phyloP scores from a whole-genome alignment of 2,888 invertebrate species.

The Cephus rjabovi region DNA sequence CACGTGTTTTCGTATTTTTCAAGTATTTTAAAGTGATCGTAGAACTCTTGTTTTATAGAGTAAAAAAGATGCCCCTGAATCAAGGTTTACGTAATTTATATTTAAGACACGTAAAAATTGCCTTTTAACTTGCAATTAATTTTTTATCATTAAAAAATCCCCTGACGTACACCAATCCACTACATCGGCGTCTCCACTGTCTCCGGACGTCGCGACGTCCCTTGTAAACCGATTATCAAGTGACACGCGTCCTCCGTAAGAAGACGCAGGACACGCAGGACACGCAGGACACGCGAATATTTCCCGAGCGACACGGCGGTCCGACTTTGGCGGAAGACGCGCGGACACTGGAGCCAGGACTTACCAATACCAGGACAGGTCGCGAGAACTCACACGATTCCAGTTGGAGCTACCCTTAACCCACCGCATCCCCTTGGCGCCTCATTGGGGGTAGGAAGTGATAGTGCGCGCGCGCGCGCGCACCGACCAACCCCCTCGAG shows the following conservation, averaged over 20 bases:
- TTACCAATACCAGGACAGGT: constrained; percentile 40
- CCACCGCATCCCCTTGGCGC: neutral
- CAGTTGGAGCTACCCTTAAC: constrained; percentile 23
- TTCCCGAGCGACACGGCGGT: constrained; percentile 43
- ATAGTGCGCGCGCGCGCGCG: constrained; percentile 14
- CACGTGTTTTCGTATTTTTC: neutral
- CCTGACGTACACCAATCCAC: too few species aligned
- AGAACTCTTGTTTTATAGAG: neutral
- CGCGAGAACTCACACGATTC: constrained; percentile 40
- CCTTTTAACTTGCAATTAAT: neutral
- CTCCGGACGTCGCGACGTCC: too few species aligned
- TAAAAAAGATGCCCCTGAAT: neutral
- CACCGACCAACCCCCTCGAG: constrained; percentile 24
- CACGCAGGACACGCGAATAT: neutral
- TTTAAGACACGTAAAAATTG: neutral
- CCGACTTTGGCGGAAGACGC: constrained; percentile 64
- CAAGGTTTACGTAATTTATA: neutral
- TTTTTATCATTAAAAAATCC: neutral
- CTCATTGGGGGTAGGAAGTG: constrained; percentile 1
- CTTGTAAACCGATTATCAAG: neutral
- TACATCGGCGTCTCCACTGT: too few species aligned
- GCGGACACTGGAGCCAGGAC: constrained; percentile 62
- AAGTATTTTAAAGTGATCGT: neutral
- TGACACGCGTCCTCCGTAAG: neutral
- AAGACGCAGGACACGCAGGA: neutral